Evolutionary conservation across 2,113 vertebrate genomes (phyloP).

Genomic region (Haemorhous mexicanus): DNA sequence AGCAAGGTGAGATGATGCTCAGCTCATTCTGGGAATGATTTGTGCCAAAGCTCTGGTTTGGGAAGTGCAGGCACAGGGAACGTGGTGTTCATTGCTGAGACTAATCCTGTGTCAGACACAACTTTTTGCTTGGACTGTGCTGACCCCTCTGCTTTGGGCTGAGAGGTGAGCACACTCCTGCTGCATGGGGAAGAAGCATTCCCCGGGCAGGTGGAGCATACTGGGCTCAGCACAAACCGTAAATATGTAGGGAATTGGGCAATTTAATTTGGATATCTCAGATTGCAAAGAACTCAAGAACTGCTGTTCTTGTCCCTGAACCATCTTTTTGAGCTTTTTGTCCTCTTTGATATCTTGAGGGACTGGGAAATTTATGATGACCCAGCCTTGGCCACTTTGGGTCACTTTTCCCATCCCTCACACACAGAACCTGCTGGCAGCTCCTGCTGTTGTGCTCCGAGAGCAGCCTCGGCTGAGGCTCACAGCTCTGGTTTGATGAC

Average conservation of each 20-base stretch:
- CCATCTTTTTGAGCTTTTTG: background rate
- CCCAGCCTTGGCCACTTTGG: background rate
- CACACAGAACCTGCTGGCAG: background rate
- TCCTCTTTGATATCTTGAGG: background rate
- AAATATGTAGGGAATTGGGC: background rate
- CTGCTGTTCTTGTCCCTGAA: background rate
- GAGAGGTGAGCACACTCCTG: fast-evolving
- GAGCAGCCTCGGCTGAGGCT: background rate
- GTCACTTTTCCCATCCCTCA: background rate
- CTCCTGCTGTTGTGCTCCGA: fast-evolving
- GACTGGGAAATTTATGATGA: background rate
- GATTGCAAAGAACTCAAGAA: too few species aligned
- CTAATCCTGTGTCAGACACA: background rate
- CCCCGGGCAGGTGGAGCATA: background rate
- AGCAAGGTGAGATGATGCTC: background rate
- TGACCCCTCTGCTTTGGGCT: background rate
- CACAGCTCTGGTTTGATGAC: background rate
- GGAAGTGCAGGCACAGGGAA: background rate
- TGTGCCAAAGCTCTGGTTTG: fast-evolving
- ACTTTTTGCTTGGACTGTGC: fast-evolving
- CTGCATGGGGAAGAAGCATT: fast-evolving
- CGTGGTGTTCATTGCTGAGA: background rate
- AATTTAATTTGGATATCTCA: background rate
- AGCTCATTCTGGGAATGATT: background rate
- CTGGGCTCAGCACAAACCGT: fast-evolving